Percentiles rank a stretch among this genome's conserved stretches.
phyloP scores from a whole-genome alignment of 2,113 vertebrate genomes.

The Kobus ellipsiprymnus region DNA sequence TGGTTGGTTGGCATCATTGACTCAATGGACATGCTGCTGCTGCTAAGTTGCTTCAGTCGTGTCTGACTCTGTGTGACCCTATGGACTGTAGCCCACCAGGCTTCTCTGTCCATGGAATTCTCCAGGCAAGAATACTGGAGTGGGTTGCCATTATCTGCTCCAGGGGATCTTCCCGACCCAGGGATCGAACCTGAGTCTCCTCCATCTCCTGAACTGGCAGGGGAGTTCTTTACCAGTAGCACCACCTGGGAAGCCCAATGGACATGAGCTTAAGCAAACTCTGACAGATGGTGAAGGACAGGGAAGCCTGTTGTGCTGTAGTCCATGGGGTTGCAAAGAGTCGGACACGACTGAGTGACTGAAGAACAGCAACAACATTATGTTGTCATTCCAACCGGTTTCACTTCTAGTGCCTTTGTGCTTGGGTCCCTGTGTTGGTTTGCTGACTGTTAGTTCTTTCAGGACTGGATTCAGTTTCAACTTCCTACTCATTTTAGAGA shows the following conservation, averaged over 20 bases:
- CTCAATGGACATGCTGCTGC: neutral
- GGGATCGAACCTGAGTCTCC: neutral
- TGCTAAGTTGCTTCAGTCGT: fast-evolving
- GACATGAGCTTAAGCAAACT: neutral
- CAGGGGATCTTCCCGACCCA: neutral
- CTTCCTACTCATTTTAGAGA: neutral
- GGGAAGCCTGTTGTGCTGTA: neutral
- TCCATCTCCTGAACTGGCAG: neutral
- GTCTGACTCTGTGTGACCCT: too few species aligned
- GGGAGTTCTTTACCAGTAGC: neutral
- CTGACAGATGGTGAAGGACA: neutral
- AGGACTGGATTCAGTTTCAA: neutral
- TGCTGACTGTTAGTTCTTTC: neutral
- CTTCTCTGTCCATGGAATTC: neutral
- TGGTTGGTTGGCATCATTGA: neutral
- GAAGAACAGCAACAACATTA: neutral
- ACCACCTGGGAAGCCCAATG: neutral
- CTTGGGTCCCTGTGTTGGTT: neutral
- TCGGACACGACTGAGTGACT: neutral
- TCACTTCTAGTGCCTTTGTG: neutral
- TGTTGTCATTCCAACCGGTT: neutral
- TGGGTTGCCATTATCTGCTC: neutral
- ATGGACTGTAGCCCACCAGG: too few species aligned
- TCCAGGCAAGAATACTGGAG: neutral
- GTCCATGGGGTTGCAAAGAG: neutral